These are phyloP conservation scores for Mycteria americana DNA, from an alignment of 2,797 vertebrate genomes.

Conservation along the genomic window DNA sequence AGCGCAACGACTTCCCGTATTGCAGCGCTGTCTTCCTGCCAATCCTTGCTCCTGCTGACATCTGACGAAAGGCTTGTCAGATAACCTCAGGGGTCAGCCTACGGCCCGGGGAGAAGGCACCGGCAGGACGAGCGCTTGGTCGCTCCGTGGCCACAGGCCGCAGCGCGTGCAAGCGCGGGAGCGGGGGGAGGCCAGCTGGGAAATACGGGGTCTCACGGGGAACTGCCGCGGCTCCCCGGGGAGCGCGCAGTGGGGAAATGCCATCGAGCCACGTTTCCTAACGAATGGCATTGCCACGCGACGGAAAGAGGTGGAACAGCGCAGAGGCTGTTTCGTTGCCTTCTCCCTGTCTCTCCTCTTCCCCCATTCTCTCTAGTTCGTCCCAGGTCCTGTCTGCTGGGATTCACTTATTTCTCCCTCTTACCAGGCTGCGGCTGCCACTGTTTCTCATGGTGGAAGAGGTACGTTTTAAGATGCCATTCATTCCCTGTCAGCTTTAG, in stretches of 20 bases:
- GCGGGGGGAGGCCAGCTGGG: not conserved
- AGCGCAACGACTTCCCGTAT: not conserved
- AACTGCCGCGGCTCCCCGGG: not conserved
- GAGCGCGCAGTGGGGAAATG: not conserved
- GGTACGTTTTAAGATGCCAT: not conserved
- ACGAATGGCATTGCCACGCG: not conserved
- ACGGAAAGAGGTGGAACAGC: not conserved
- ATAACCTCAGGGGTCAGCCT: not conserved
- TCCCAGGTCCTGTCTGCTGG: not conserved
- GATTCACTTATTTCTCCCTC: not conserved
- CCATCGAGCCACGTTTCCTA: not conserved
- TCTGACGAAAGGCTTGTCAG: not conserved
- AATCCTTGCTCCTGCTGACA: not conserved
- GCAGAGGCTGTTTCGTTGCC: not conserved
- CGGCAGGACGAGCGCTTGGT: fast-evolving
- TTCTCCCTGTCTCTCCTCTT: not conserved
- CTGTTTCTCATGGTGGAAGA: not conserved
- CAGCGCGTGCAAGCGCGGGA: fast-evolving
- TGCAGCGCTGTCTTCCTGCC: not conserved
- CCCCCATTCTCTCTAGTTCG: not conserved
- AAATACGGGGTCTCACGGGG: not conserved
- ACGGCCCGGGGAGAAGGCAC: not conserved
- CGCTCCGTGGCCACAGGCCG: not conserved
- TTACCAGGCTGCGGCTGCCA: not conserved
- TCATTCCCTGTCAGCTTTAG: not conserved